Percentiles rank a stretch among this genome's conserved stretches.
Evolutionary conservation across 1,140 invertebrate genomes (phyloP).

Genomic region (Anoplophora glabripennis): DNA sequence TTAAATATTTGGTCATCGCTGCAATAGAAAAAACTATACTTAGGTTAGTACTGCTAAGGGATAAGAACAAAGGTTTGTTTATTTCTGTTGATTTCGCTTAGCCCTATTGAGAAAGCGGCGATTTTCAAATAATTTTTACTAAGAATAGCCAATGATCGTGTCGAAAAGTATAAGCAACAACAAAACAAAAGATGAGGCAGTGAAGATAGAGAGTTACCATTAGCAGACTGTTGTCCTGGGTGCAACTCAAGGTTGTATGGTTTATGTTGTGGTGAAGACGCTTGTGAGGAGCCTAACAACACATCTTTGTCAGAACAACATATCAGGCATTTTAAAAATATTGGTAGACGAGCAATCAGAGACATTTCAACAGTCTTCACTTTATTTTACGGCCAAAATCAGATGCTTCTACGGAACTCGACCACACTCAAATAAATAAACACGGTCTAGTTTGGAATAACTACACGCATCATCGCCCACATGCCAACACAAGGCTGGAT

Average conservation of each 20-base stretch:
- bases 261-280: conserved; percentile 67
- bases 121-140: too few species aligned
- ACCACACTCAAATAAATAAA: not conserved
- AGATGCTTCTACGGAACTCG: conserved; percentile 2
- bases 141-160: too few species aligned
- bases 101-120: too few species aligned
- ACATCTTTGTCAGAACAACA: conserved; percentile 48
- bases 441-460: conserved; percentile 13
- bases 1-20: too few species aligned
- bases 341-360: conserved; percentile 33
- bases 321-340: conserved; percentile 41
- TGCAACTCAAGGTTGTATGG: conserved; percentile 70
- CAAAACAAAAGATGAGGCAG: conserved; percentile 9
- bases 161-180: not conserved
- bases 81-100: too few species aligned
- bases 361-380: conserved; percentile 20
- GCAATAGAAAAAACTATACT: too few species aligned
- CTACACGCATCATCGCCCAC: conserved; percentile 11
- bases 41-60: too few species aligned
- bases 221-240: conserved; percentile 67
- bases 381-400: not conserved
- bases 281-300: conserved; percentile 66
- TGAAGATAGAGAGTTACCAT: conserved; percentile 59
- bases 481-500: not conserved
- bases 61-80: too few species aligned